Percentiles rank a stretch among this genome's conserved stretches.
These are phyloP conservation scores for Liolophura sinensis DNA, from an alignment of 1,140 invertebrate genomes.

Conservation along the genomic window DNA sequence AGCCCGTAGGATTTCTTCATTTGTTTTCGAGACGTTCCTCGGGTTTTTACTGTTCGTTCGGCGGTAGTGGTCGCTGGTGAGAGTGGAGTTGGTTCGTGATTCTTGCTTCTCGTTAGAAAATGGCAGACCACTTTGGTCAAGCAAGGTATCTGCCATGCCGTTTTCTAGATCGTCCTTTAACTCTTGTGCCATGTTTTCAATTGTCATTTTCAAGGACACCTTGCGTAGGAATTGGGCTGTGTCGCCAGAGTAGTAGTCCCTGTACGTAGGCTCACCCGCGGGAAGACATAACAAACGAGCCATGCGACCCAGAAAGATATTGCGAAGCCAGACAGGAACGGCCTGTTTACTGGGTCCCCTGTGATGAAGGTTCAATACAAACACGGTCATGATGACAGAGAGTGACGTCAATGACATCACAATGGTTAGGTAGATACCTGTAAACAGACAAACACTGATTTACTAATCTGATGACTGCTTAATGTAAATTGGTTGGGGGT, in stretches of 20 bases:
- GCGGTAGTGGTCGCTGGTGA: neutral
- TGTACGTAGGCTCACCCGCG: slow-evolving; percentile 7
- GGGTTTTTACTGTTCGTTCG: neutral
- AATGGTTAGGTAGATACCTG: slow-evolving; percentile 58
- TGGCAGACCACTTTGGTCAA: no score
- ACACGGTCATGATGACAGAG: slow-evolving; percentile 58
- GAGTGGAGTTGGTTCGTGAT: no score
- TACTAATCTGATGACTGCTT: neutral
- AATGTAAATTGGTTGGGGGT: neutral
- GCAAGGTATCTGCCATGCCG: slow-evolving; percentile 7
- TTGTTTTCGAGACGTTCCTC: slow-evolving; percentile 24
- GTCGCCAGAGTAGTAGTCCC: slow-evolving; percentile 15
- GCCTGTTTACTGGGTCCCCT: slow-evolving; percentile 41
- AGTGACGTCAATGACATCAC: slow-evolving; percentile 58
- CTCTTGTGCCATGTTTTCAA: slow-evolving; percentile 51
- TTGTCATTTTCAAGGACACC: slow-evolving; percentile 42
- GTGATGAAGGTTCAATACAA: slow-evolving; percentile 56
- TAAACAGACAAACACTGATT: slow-evolving; percentile 16
- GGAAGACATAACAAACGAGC: slow-evolving; percentile 21
- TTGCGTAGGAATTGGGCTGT: slow-evolving; percentile 30
- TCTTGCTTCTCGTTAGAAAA: no score
- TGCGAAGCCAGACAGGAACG: slow-evolving; percentile 46
- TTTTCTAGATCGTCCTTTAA: slow-evolving; percentile 46
- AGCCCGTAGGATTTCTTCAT: slow-evolving; percentile 47
- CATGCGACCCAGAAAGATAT: slow-evolving; percentile 35